Conservation (phyloP, 2,113 vertebrate species). For the Scophthalmus maximus region DNA sequence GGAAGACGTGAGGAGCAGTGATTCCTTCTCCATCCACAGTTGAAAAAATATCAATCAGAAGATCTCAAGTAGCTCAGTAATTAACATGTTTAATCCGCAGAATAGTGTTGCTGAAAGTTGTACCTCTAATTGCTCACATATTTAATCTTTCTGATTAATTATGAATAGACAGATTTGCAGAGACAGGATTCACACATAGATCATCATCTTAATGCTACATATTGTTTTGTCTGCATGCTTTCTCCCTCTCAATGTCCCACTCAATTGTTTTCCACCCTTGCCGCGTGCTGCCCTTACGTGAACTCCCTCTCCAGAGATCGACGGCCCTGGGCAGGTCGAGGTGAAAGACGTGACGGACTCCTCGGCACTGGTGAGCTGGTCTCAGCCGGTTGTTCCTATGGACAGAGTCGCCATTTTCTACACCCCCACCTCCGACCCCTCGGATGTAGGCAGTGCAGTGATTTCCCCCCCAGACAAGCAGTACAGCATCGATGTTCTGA, state of each 20-base stretch:
- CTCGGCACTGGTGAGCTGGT: constrained; percentile 91
- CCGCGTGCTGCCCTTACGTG: not conserved
- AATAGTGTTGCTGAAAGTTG: too few relatives aligned
- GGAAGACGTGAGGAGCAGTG: too few relatives aligned
- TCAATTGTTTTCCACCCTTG: not conserved
- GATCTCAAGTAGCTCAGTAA: too few relatives aligned
- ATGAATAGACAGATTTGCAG: too few relatives aligned
- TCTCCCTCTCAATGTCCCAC: not conserved
- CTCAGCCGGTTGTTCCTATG: constrained; percentile 86
- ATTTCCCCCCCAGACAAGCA: constrained; percentile 87
- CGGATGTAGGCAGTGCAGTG: constrained; percentile 83
- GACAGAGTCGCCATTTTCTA: constrained; percentile 87
- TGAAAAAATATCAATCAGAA: too few relatives aligned
- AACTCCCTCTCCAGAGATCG: constrained; percentile 81
- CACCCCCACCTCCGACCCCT: constrained; percentile 81
- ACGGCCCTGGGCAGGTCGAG: constrained; percentile 88
- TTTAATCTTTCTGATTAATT: too few relatives aligned
- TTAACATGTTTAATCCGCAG: too few relatives aligned
- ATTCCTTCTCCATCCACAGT: too few relatives aligned
- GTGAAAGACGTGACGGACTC: constrained; percentile 90
- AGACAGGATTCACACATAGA: too few relatives aligned
- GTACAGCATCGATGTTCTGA: constrained; percentile 87
- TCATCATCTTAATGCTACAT: not conserved
- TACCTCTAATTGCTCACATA: too few relatives aligned
- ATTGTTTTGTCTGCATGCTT: not conserved